A percentile compares a stretch with the other conserved stretches of the same genome.
Evolutionary conservation across 2,797 vertebrate genomes (phyloP).

Genomic region (Parauchenoglanis ngamensis): DNA sequence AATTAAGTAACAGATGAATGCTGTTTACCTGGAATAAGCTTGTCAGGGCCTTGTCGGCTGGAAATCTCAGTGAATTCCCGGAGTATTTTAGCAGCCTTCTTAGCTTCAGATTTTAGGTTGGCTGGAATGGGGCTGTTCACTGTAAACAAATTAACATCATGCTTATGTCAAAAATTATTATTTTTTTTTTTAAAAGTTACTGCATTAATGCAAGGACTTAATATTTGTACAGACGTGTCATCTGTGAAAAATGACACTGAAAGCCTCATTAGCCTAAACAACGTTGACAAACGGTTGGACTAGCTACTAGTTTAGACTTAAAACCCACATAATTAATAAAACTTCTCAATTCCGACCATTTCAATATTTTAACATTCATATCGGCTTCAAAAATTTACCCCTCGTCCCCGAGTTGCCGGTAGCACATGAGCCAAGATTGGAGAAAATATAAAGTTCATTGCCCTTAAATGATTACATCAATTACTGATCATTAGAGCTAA

Average conservation of each 20-base stretch:
- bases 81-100: conserved; percentile 95
- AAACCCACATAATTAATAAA: neutral
- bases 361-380: neutral
- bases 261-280: neutral
- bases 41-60: conserved; percentile 88
- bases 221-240: neutral
- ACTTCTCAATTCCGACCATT: neutral
- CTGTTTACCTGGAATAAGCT: conserved; percentile 89
- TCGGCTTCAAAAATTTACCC: neutral
- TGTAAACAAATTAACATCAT: conserved; percentile 49
- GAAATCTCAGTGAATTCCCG: conserved; percentile 95
- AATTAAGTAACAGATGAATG: neutral
- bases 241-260: neutral
- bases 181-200: neutral
- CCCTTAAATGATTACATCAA: neutral
- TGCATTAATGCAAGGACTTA: neutral
- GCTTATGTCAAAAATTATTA: neutral
- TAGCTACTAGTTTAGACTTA: neutral
- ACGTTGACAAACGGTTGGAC: neutral
- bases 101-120: conserved; percentile 90
- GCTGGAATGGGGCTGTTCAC: conserved; percentile 92
- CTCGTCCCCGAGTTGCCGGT: too few relatives aligned
- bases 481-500: neutral
- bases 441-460: neutral
- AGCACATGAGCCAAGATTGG: neutral